phyloP scores from a whole-genome alignment of 2,797 vertebrate genomes.

The Prionace glauca region DNA sequence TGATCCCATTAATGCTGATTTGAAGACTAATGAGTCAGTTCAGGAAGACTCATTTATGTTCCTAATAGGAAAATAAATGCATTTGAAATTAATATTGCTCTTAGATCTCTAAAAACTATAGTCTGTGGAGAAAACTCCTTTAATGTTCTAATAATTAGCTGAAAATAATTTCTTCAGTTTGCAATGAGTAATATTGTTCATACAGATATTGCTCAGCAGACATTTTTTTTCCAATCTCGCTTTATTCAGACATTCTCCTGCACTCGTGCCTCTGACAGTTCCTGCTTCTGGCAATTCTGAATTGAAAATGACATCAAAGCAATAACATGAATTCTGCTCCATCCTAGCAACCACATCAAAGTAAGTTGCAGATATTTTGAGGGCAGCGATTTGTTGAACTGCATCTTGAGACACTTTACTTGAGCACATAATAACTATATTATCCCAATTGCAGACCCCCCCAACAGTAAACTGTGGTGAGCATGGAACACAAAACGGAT shows the following conservation, averaged over 20 bases:
- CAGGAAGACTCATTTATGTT: background rate
- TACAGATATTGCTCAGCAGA: background rate
- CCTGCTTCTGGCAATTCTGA: conserved; percentile 33
- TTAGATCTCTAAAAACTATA: background rate
- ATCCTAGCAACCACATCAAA: conserved; percentile 36
- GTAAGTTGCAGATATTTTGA: background rate
- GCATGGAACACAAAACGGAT: background rate
- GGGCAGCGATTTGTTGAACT: background rate
- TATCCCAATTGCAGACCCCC: background rate
- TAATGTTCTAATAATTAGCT: background rate
- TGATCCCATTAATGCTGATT: background rate
- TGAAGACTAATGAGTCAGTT: background rate
- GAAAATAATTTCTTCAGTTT: background rate
- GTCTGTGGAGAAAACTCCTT: background rate
- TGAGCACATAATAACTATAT: conserved; percentile 9
- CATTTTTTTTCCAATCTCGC: background rate
- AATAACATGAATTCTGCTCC: conserved; percentile 24
- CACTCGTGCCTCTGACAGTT: conserved; percentile 7
- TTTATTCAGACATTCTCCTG: conserved; percentile 5
- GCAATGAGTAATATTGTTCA: background rate
- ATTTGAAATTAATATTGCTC: background rate
- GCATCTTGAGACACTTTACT: background rate
- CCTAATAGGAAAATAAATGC: background rate
- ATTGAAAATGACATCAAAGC: conserved; percentile 34
- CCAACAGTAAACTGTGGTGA: background rate